These are phyloP conservation scores for Pocota personata DNA, from an alignment of 2,888 invertebrate genomes.

Conservation along the genomic window DNA sequence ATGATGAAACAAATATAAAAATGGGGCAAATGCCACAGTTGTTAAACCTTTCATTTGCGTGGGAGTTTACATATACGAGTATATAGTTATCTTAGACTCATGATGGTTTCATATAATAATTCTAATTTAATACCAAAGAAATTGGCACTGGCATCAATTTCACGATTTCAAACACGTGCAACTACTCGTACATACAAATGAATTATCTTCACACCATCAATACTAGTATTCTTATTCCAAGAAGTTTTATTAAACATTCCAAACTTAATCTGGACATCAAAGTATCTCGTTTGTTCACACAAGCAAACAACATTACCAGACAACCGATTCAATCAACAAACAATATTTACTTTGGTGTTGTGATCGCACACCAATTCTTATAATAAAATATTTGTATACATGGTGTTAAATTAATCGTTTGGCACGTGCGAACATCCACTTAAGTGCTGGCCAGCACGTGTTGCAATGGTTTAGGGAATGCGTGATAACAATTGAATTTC, in stretches of 20 bases:
- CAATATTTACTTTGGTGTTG: slow-evolving; percentile 72
- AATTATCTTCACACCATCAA: slow-evolving; percentile 56
- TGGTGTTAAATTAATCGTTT: slow-evolving; percentile 72
- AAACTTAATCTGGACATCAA: slow-evolving; percentile 69
- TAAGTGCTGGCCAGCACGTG: slow-evolving; percentile 62
- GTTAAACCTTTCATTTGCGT: too few relatives aligned
- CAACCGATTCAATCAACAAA: slow-evolving; percentile 71
- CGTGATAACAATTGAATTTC: slow-evolving; percentile 32
- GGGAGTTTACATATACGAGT: too few relatives aligned
- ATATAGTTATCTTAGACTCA: too few relatives aligned
- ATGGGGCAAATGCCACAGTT: too few relatives aligned
- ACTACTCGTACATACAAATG: background rate
- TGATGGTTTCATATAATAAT: too few relatives aligned
- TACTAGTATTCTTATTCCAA: slow-evolving; percentile 4
- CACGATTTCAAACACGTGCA: slow-evolving; percentile 29
- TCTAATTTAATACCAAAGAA: background rate
- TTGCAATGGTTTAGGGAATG: slow-evolving; percentile 30
- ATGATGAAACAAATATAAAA: too few relatives aligned
- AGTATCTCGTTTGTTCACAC: slow-evolving; percentile 50
- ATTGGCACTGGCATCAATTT: background rate
- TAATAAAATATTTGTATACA: slow-evolving; percentile 73
- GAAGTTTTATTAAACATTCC: slow-evolving; percentile 72
- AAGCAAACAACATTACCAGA: slow-evolving; percentile 63
- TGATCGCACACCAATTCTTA: slow-evolving; percentile 73
- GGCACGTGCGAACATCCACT: slow-evolving; percentile 71